Evolutionary conservation across 2,797 vertebrate genomes (phyloP).

Genomic region (Neoniphon sammara): DNA sequence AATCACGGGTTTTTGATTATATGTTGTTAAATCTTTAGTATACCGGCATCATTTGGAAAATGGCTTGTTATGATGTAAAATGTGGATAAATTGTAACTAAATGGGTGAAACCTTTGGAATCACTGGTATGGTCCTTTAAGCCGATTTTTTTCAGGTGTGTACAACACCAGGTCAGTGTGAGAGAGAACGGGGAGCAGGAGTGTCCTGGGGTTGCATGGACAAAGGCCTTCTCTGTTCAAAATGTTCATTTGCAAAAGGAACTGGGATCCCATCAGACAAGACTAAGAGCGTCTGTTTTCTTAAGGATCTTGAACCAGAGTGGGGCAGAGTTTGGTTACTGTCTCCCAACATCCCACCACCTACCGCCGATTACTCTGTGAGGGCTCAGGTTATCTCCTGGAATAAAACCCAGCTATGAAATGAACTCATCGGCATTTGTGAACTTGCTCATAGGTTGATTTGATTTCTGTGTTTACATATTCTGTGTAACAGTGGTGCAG

Average conservation of each 20-base stretch:
- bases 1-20: too few relatives aligned
- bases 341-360: constrained; percentile 8
- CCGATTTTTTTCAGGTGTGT: neutral
- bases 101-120: too few relatives aligned
- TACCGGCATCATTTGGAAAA: too few relatives aligned
- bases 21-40: too few relatives aligned
- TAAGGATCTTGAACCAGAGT: constrained; percentile 8
- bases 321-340: constrained; percentile 17
- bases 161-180: constrained; percentile 7
- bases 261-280: neutral
- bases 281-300: constrained; percentile 25
- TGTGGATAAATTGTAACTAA: too few relatives aligned
- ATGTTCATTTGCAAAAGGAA: constrained; percentile 20
- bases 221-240: constrained; percentile 29
- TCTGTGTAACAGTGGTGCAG: neutral
- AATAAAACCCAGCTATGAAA: neutral
- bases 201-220: constrained; percentile 15
- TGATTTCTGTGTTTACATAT: neutral
- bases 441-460: constrained; percentile 2
- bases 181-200: constrained; percentile 16
- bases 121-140: neutral
- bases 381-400: neutral
- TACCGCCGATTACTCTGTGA: constrained; percentile 3
- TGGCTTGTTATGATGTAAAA: too few relatives aligned
- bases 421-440: constrained; percentile 6